Conservation (phyloP, 2,113 vertebrate species). For the Shinisaurus crocodilurus region DNA sequence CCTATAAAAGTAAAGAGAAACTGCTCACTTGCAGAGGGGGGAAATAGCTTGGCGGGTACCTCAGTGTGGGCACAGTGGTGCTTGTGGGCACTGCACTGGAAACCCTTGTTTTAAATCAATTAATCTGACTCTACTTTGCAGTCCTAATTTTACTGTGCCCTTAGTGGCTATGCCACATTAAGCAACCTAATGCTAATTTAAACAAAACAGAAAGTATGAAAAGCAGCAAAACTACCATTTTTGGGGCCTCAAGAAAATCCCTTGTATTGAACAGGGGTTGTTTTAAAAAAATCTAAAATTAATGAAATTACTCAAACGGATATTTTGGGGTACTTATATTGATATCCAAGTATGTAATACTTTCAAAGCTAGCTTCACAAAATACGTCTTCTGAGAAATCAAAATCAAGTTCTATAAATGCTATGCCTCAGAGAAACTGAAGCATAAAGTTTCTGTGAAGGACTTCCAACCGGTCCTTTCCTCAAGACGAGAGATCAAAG, state of each 20-base stretch:
- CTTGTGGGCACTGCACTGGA: too few relatives aligned
- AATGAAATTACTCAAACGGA: background rate
- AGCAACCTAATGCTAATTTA: background rate
- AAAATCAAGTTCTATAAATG: background rate
- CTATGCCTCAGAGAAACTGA: conserved; percentile 25
- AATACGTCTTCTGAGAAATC: background rate
- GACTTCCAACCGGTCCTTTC: too few relatives aligned
- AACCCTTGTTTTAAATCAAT: background rate
- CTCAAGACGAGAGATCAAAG: too few relatives aligned
- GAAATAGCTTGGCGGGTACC: too few relatives aligned
- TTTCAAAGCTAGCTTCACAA: background rate
- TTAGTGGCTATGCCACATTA: too few relatives aligned
- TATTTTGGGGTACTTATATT: background rate
- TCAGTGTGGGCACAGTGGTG: too few relatives aligned
- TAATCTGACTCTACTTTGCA: background rate
- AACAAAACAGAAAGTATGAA: background rate
- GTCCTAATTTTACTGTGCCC: background rate
- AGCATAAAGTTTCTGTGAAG: background rate
- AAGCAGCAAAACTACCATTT: background rate
- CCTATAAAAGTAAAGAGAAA: too few relatives aligned
- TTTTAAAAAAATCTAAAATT: background rate
- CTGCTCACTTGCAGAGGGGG: too few relatives aligned
- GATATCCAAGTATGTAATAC: background rate
- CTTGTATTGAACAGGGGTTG: background rate
- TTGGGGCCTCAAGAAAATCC: background rate